Evolutionary conservation across 37 sponge, comb jelly and placozoan genomes (phyloP), one percentile per base, ranked within the genome.

Genomic region (Petrosia ficiformis): DNA sequence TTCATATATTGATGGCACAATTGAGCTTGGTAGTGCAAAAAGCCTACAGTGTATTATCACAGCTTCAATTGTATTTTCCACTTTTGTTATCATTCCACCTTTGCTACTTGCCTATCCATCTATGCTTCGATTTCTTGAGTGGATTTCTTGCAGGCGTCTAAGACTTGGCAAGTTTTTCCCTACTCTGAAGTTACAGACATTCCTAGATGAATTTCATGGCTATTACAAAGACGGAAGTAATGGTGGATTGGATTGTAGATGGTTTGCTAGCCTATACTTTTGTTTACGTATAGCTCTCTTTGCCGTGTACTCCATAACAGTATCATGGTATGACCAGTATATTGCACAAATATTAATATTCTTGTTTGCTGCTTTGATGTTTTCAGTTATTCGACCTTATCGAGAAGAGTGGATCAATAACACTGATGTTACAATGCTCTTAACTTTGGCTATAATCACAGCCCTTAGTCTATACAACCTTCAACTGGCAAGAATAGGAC

Each of bases 391-490:
- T 16, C 35, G 42, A 5, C 69, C 69, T 14, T 68, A 68, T 29
- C 21, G 29, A 4, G 4, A 29, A 32, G 42, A 68, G 5, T 68
- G 65, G 38, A 43, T 69, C 73, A 91, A 91, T 44, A 56, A 69
- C 1, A 38, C 86, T 0, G 92, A 91, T 59, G 32, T 72, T 1
- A 3, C 36, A 24, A 77, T 90, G 32, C 84, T 84, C 52, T 34
- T 73, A 57, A 77, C 60, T 57, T 42, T 90, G n/a, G 67, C 70
- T 24, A 39, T 40, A 32, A 69, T 89, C 38, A 70, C 57, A 24
- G 14, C 75, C 28, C 34, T 89, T 4, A 76, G 84, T 26, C 67
- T 83, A 75, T 83, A 76, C 66, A 89, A 78, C 28, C 63, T 61
- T 5, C 11, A 6, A 26, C 63, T n/a, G 22, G 26, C 63, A 26